Evolutionary conservation across 2,888 invertebrate genomes (phyloP), one percentile per base, ranked within the genome.

Genomic region (Eurois occulta): DNA sequence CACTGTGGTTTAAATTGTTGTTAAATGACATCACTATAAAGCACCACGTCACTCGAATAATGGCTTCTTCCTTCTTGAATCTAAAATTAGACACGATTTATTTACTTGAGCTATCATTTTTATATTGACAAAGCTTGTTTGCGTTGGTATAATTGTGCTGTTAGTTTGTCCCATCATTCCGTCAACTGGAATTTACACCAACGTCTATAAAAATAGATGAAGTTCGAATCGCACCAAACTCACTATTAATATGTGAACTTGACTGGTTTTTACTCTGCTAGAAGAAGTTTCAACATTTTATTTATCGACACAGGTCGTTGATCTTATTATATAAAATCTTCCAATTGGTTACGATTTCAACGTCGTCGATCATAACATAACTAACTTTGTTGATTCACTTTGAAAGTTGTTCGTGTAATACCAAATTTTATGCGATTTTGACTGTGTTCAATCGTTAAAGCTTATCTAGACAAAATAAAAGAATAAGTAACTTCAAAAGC

Each of bases 251-350:
- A 62, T 58, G 41, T 73, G 79, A 73, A 55, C 43, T 66, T 72
- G n/a, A 55, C 72, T 73, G 72, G 72, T 73, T 83, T 10, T 72
- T 43, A 58, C n/a, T 28, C 8, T 13, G 55, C 21, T 38, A 64
- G 52, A 11, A 73, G 41, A 11, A 67, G 41, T 64, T 46, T 70
- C 32, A 80, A 75, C 62, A 65, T 62, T 83, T 38, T 55, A 52
- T 83, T 74, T 13, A 60, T 62, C 35, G 71, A 16, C 46, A 8
- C 43, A 69, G 83, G 78, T 80, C 80, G 70, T 77, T 85, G 83
- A 75, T 75, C 78, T 78, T 67, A 77, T 87, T 87, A 77, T 62
- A 79, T 80, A 81, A 86, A 73, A 72, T 75, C 76, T 70, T 67
- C 24, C 65, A 69, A 80, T 80, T 81, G 58, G 77, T 83, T 75